Conservation (phyloP, 2,888 invertebrate genomes). For the Rhamnusium bicolor region DNA sequence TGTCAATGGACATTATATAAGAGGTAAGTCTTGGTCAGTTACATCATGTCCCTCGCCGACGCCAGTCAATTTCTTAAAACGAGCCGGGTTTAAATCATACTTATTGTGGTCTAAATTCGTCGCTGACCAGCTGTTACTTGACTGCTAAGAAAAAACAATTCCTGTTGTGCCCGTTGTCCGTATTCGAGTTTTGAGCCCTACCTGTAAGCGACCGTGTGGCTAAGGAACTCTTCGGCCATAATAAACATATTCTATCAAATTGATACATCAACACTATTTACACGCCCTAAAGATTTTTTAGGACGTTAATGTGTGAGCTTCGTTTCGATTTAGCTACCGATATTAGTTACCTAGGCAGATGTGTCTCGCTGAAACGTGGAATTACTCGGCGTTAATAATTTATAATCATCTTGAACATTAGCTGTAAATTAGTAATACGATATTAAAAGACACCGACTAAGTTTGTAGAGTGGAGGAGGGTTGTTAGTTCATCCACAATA, state of each 20-base stretch:
- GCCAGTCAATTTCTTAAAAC: too few species aligned
- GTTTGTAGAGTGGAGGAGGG: background rate
- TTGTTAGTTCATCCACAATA: background rate
- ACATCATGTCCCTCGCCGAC: background rate
- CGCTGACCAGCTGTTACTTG: slow-evolving; percentile 16
- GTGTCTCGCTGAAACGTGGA: slow-evolving; percentile 8
- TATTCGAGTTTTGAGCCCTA: slow-evolving; percentile 25
- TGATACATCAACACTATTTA: slow-evolving; percentile 54
- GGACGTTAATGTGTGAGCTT: slow-evolving; percentile 9
- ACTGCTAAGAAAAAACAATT: slow-evolving; percentile 51
- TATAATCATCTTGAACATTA: slow-evolving; percentile 2
- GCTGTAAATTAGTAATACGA: slow-evolving; percentile 13
- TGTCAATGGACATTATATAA: too few species aligned
- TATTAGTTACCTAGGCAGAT: slow-evolving; percentile 23
- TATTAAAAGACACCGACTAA: slow-evolving; percentile 2
- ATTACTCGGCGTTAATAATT: slow-evolving; percentile 21
- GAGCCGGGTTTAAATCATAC: too few species aligned
- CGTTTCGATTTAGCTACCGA: slow-evolving; percentile 1
- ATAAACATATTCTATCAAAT: slow-evolving; percentile 58
- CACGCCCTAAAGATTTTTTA: slow-evolving; percentile 40
- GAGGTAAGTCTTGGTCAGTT: too few species aligned
- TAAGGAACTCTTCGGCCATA: slow-evolving; percentile 46
- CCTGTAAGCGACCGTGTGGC: slow-evolving; percentile 37
- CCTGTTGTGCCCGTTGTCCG: slow-evolving; percentile 17
- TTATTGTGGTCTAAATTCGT: background rate